Evolutionary conservation across 2,888 invertebrate genomes (phyloP).

Genomic region (Rapana venosa): DNA sequence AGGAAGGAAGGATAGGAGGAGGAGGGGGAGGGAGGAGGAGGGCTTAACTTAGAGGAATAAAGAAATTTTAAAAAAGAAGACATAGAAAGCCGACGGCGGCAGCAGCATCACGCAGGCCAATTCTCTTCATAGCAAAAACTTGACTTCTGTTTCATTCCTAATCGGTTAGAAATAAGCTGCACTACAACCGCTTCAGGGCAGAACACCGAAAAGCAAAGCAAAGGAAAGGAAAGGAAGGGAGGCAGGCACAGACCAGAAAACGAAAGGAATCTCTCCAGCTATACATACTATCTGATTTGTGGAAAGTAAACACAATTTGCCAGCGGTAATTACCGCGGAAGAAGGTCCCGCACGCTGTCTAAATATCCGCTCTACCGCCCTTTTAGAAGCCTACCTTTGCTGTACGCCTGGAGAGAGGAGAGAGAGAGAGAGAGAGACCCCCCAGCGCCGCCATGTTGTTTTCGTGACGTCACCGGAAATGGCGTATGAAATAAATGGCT

Average conservation of each 20-base stretch:
- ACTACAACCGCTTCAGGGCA: background rate
- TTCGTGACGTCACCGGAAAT: conserved; percentile 42
- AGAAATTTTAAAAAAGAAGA: background rate
- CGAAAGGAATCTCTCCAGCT: conserved; percentile 29
- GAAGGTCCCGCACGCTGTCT: conserved; percentile 33
- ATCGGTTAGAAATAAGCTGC: conserved; percentile 26
- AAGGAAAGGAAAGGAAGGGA: background rate
- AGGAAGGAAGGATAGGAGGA: background rate
- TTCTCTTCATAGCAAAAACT: background rate
- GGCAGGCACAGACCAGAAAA: background rate
- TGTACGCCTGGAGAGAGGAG: too few relatives aligned
- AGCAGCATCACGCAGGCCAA: background rate
- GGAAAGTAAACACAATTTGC: conserved; percentile 46
- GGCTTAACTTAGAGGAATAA: background rate
- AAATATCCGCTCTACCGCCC: conserved; percentile 39
- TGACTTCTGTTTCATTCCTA: conserved; percentile 23
- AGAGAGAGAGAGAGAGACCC: background rate
- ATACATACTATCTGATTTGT: conserved; percentile 46
- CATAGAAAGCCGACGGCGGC: background rate
- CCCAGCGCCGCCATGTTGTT: conserved; percentile 30
- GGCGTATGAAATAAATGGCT: conserved; percentile 39
- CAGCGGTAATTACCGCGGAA: conserved; percentile 45
- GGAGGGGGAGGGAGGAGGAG: background rate
- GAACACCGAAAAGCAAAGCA: too few relatives aligned
- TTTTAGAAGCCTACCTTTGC: background rate